phyloP scores from a whole-genome alignment of 1,140 invertebrate species.

The Drosophila punjabiensis region DNA sequence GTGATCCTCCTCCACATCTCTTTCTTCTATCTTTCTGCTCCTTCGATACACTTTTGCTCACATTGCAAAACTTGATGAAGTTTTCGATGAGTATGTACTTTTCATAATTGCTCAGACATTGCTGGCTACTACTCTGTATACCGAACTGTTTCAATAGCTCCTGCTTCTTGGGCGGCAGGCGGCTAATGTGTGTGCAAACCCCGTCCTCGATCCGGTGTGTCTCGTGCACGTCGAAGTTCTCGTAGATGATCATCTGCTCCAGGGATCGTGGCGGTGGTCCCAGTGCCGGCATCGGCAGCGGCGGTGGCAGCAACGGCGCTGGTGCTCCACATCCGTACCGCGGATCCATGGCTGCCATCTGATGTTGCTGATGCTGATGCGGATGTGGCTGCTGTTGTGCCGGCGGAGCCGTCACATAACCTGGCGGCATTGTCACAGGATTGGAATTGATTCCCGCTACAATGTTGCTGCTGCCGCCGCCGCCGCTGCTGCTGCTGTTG shows the following conservation, averaged over 20 bases:
- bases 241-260: conserved; percentile 81
- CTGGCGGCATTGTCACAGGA: conserved; percentile 28
- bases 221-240: conserved; percentile 84
- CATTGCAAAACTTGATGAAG: conserved; percentile 85
- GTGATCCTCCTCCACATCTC: conserved; percentile 27
- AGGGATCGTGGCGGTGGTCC: conserved; percentile 69
- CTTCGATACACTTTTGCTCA: conserved; percentile 77
- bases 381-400: conserved; percentile 16
- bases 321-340: conserved; percentile 57
- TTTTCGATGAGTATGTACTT: conserved; percentile 85
- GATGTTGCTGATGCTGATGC: conserved; percentile 45
- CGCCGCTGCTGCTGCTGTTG: conserved; percentile 40
- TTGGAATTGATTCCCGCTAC: conserved; percentile 15
- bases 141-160: conserved; percentile 85
- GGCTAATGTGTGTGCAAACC: conserved; percentile 83
- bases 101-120: conserved; percentile 85
- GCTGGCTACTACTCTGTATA: conserved; percentile 85
- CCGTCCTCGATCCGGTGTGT: conserved; percentile 83
- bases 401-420: conserved; percentile 37
- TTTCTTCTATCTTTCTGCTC: not conserved
- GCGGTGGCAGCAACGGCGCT: conserved; percentile 43
- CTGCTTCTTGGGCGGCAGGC: conserved; percentile 84
- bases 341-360: conserved; percentile 41
- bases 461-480: conserved; percentile 26
- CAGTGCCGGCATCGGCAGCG: conserved; percentile 37